Evolutionary conservation across 2,113 vertebrate species (phyloP), one percentile per base, ranked within the genome.

Genomic region (Micromys minutus): DNA sequence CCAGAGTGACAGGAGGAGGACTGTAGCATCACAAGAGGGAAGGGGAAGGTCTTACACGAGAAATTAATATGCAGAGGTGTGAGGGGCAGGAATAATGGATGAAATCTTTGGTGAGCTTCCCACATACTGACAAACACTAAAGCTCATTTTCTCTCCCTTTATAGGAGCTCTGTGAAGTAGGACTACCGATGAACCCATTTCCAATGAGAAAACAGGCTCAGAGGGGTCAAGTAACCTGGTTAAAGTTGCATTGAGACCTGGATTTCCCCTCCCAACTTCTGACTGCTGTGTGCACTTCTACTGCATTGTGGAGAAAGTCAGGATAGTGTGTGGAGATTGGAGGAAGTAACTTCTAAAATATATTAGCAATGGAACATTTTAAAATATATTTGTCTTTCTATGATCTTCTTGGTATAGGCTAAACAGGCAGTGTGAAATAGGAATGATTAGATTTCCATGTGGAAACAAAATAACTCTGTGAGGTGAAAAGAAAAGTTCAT

Each of bases 361-460:
- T n/a, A 83, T 45, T 36, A 67, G 67, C 76, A 92, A 94, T 24
- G 1, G 45, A 69, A 72, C 29, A 69, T 81, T 81, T 92, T 65
- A 77, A 74, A 91, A 92, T 36, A 85, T 59, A 71, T 24, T 34
- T 89, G 11, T 79, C 21, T 80, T 79, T 29, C 52, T 42, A n/a
- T 79, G 79, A 50, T 93, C 84, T 94, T 85, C 42, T 79, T 94
- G 61, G n/a, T 42, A 29, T 87, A 50, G 26, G 47, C 86, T 79
- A 91, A 92, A 87, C 29, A 72, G 21, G 67, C 90, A 61, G 16
- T 69, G 47, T 79, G 89, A 95, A 94, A 89, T 91, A 95, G 61
- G 93, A 94, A 87, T 72, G 55, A 87, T 65, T 80, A 85, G 5
- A 88, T 63, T 92, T 92, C 91, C 63, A 39, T 45, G 47, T 47